Conservation (phyloP, 2,888 invertebrate genomes). For the Eupelmus urozonus region DNA sequence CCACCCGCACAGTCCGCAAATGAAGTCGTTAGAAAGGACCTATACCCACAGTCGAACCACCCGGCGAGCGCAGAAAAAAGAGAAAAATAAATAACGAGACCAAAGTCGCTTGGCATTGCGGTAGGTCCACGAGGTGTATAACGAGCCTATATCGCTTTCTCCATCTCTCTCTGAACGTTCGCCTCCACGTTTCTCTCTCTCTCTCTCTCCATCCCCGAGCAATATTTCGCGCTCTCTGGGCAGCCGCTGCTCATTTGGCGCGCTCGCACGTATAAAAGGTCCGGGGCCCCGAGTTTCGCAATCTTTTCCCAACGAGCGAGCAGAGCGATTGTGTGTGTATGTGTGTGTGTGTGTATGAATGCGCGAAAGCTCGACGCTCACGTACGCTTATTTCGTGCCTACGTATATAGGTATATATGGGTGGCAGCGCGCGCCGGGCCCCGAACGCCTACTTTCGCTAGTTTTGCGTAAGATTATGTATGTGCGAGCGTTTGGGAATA, state of each 20-base stretch:
- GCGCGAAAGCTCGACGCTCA: conserved; percentile 59
- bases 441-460: conserved; percentile 74
- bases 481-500: no score
- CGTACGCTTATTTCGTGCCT: conserved; percentile 67
- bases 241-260: background rate
- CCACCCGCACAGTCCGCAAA: background rate
- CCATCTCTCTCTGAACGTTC: background rate
- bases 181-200: no score
- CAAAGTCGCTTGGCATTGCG: background rate
- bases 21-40: conserved; percentile 18
- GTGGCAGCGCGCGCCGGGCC: background rate
- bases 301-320: background rate
- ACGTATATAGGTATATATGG: conserved; percentile 60
- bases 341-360: no score
- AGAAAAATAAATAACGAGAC: background rate
- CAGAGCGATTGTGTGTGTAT: no score
- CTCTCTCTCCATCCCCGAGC: no score
- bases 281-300: background rate
- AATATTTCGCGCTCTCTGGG: background rate
- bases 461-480: conserved; percentile 73
- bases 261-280: no score
- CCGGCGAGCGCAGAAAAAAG: no score
- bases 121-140: conserved; percentile 4
- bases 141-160: conserved; percentile 4
- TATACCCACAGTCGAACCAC: background rate